phyloP scores from a whole-genome alignment of 2,888 invertebrate species.

The Pelosia muscerda region DNA sequence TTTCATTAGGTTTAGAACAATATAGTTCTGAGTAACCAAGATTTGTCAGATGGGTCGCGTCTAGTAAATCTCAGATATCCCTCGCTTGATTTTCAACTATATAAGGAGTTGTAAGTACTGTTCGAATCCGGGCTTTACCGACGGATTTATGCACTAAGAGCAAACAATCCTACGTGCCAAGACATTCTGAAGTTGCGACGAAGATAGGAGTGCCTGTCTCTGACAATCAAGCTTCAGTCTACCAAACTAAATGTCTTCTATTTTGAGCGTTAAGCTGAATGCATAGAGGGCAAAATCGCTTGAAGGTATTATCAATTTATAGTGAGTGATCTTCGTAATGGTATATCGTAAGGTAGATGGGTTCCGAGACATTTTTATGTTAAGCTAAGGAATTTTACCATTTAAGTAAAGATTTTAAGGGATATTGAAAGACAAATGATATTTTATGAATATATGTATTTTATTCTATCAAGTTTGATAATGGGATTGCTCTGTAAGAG shows the following conservation, averaged over 20 bases:
- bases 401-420: not conserved
- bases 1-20: conserved; percentile 36
- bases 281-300: conserved; percentile 19
- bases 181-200: conserved; percentile 47
- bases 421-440: not conserved
- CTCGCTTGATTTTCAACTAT: conserved; percentile 45
- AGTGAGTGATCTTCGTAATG: conserved; percentile 17
- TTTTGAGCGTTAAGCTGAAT: conserved; percentile 13
- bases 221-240: conserved; percentile 32
- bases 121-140: conserved; percentile 50
- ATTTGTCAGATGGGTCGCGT: not conserved
- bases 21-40: conserved; percentile 24
- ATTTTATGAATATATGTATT: conserved; percentile 2
- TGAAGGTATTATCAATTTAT: conserved; percentile 3
- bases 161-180: conserved; percentile 50
- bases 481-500: not conserved
- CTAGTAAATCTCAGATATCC: conserved; percentile 26
- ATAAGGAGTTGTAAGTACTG: conserved; percentile 47
- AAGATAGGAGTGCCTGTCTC: conserved; percentile 40
- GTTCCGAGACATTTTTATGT: conserved; percentile 22
- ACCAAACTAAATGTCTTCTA: conserved; percentile 18
- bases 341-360: conserved; percentile 20
- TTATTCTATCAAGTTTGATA: not conserved
- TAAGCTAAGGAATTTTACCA: conserved; percentile 10
- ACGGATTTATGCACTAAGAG: conserved; percentile 55